These are phyloP conservation scores for Apostichopus japonicus DNA, from an alignment of 35 echinoderm and acorn worm species.

Conservation along the genomic window DNA sequence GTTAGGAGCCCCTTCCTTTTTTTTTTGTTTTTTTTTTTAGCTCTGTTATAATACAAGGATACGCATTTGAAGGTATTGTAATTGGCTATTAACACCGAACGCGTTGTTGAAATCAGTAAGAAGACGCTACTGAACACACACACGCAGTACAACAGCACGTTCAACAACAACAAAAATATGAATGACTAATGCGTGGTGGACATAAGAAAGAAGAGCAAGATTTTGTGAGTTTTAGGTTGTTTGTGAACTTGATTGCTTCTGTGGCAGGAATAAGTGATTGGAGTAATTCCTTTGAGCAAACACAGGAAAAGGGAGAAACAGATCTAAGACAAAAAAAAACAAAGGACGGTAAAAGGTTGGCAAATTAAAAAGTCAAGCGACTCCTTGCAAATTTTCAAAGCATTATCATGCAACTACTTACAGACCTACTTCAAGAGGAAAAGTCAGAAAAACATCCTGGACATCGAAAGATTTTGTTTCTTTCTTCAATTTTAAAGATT, in stretches of 20 bases:
- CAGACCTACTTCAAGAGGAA: too few relatives aligned
- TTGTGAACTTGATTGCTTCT: conserved; percentile 27
- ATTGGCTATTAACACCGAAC: conserved; percentile 38
- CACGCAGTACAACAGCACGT: background rate
- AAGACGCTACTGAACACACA: background rate
- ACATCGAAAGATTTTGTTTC: too few relatives aligned
- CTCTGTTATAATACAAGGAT: background rate
- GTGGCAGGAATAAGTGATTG: background rate
- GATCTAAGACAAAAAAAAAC: background rate
- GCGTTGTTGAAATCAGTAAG: conserved; percentile 7
- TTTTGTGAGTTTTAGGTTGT: background rate
- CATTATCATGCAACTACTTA: too few relatives aligned
- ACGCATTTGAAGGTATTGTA: conserved; percentile 40
- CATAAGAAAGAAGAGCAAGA: background rate
- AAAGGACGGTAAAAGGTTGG: background rate
- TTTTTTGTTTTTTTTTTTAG: background rate
- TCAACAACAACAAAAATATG: background rate
- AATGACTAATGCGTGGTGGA: conserved; percentile 37
- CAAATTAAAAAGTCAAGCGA: too few relatives aligned
- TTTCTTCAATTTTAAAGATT: too few relatives aligned
- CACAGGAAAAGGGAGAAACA: background rate
- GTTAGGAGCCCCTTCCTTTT: background rate
- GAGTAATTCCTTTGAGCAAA: background rate
- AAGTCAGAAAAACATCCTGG: too few relatives aligned
- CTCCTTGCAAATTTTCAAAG: too few relatives aligned